phyloP scores from a whole-genome alignment of 2,888 invertebrate species.

The Abrostola tripartita region DNA sequence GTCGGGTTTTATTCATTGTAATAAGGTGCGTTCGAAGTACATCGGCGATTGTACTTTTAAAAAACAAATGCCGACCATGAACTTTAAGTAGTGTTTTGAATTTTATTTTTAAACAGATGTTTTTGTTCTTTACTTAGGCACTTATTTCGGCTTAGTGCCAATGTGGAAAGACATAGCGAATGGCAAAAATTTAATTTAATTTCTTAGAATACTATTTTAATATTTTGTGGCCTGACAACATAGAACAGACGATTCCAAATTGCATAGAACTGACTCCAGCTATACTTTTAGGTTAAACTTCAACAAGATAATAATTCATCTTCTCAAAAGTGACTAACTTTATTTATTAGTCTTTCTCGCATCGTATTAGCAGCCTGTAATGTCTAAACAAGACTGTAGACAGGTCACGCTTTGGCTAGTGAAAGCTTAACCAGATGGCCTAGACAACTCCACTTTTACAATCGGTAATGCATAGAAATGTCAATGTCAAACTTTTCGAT shows the following conservation, averaged over 20 bases:
- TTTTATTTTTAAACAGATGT: slow-evolving; percentile 33
- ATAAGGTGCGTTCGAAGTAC: slow-evolving; percentile 13
- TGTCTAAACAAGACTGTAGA: not conserved
- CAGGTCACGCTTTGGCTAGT: slow-evolving; percentile 4
- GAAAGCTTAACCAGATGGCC: slow-evolving; percentile 4
- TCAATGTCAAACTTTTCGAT: slow-evolving; percentile 6
- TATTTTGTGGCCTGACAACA: not conserved
- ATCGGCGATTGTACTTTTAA: slow-evolving; percentile 20
- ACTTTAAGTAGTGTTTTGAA: slow-evolving; percentile 35
- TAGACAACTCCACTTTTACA: slow-evolving; percentile 6
- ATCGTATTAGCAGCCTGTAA: not conserved
- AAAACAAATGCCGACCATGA: slow-evolving; percentile 44
- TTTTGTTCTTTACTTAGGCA: slow-evolving; percentile 18
- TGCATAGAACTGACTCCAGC: slow-evolving; percentile 11
- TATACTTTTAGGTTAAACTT: not conserved
- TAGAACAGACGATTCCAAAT: slow-evolving; percentile 1
- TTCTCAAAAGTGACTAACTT: not conserved
- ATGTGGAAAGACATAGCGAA: slow-evolving; percentile 10
- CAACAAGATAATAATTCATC: no score
- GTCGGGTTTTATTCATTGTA: slow-evolving; percentile 20
- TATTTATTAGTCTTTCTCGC: not conserved
- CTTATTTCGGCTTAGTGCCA: slow-evolving; percentile 46
- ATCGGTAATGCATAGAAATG: slow-evolving; percentile 6
- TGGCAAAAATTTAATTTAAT: slow-evolving; percentile 26
- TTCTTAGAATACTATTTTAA: slow-evolving; percentile 9